These are phyloP conservation scores for Pollenia griseotomentosa DNA, from an alignment of 2,888 invertebrate genomes.

Conservation along the genomic window DNA sequence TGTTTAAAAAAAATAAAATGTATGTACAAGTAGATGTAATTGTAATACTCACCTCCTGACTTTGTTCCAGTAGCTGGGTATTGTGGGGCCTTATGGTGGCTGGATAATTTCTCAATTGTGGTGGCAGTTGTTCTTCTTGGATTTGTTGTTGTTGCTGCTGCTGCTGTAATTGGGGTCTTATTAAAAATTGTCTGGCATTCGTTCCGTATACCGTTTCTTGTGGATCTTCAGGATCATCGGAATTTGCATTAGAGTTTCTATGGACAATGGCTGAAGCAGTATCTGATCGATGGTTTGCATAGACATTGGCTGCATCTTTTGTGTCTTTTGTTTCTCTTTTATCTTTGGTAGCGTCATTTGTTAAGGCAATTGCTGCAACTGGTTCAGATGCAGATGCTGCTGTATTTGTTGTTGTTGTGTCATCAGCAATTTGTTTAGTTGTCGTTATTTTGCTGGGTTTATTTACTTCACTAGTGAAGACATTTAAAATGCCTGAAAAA, in stretches of 20 bases:
- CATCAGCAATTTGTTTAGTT: slow-evolving; percentile 73
- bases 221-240: slow-evolving; percentile 82
- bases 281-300: slow-evolving; percentile 81
- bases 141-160: slow-evolving; percentile 80
- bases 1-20: background rate
- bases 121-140: slow-evolving; percentile 79
- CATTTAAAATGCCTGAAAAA: slow-evolving; percentile 73
- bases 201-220: slow-evolving; percentile 83
- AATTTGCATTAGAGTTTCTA: slow-evolving; percentile 62
- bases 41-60: slow-evolving; percentile 81
- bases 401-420: slow-evolving; percentile 64
- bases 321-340: slow-evolving; percentile 81
- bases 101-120: slow-evolving; percentile 82
- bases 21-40: slow-evolving; percentile 13
- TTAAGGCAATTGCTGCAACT: slow-evolving; percentile 63
- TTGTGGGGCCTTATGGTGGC: slow-evolving; percentile 81
- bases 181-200: slow-evolving; percentile 82
- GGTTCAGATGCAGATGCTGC: slow-evolving; percentile 55
- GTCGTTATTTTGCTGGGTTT: slow-evolving; percentile 75
- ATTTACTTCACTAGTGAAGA: slow-evolving; percentile 66
- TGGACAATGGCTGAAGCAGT: slow-evolving; percentile 72
- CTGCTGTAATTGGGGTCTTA: slow-evolving; percentile 80
- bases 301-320: slow-evolving; percentile 79
- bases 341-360: slow-evolving; percentile 80
- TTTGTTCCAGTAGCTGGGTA: slow-evolving; percentile 81